Evolutionary conservation across 2,113 vertebrate genomes (phyloP).

Genomic region (Psittacara wagleri): DNA sequence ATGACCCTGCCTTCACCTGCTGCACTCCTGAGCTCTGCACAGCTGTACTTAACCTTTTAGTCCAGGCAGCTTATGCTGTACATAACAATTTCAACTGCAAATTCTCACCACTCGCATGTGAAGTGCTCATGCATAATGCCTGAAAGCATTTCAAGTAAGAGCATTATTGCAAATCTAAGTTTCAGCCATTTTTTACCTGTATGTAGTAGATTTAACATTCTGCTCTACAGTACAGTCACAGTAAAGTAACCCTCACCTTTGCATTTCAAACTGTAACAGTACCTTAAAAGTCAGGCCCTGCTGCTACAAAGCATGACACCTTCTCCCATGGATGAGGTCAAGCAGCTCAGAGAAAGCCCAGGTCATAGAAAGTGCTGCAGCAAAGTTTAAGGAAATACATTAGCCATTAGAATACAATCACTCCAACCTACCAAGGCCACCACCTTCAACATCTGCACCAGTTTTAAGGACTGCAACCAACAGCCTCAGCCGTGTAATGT

Average conservation of each 20-base stretch:
- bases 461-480: background rate
- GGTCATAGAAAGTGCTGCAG: rapidly evolving
- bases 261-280: background rate
- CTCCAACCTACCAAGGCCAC: background rate
- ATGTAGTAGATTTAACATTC: background rate
- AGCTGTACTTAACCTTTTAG: background rate
- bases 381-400: background rate
- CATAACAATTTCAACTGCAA: background rate
- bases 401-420: background rate
- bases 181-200: background rate
- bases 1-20: background rate
- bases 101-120: rapidly evolving
- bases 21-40: background rate
- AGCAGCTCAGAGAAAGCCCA: background rate
- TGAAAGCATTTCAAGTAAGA: background rate
- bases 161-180: background rate
- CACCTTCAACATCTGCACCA: background rate
- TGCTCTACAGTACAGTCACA: rapidly evolving
- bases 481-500: background rate
- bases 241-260: background rate
- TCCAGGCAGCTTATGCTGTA: background rate
- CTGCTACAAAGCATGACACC: background rate
- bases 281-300: background rate
- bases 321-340: rapidly evolving
- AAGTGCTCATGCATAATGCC: background rate